Conservation (phyloP, 2,888 invertebrate species). For the Antheraea yamamai region DNA sequence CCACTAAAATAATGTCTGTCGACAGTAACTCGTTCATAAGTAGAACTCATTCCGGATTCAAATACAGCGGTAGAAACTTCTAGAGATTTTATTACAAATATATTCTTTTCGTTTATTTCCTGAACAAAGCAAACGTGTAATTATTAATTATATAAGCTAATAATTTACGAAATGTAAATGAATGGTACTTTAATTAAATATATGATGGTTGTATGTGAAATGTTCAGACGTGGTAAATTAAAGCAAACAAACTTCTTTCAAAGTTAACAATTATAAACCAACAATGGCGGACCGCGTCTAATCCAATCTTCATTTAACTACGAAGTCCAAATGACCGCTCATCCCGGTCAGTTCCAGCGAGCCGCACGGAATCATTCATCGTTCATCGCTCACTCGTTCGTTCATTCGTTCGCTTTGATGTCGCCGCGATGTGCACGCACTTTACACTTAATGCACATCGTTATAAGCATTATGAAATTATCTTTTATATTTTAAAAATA, state of each 20-base stretch:
- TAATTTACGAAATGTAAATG: not conserved
- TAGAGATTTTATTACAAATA: not conserved
- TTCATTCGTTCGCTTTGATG: constrained; percentile 65
- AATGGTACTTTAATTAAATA: not conserved
- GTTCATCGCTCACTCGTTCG: constrained; percentile 58
- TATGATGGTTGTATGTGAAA: not conserved
- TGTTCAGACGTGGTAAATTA: not conserved
- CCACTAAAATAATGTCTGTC: not conserved
- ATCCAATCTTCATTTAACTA: constrained; percentile 23
- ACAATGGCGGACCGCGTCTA: constrained; percentile 18
- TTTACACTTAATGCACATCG: constrained; percentile 61
- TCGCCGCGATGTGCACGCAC: constrained; percentile 62
- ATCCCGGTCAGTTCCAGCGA: constrained; percentile 64
- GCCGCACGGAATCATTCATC: constrained; percentile 66
- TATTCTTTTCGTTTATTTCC: not conserved
- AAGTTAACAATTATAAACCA: constrained; percentile 23
- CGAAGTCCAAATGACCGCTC: constrained; percentile 37
- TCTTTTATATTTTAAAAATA: constrained; percentile 31
- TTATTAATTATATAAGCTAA: not conserved
- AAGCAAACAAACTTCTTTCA: constrained; percentile 4
- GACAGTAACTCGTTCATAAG: too few species aligned
- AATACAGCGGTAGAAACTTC: too few species aligned
- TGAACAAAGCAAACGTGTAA: not conserved
- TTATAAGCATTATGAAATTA: constrained; percentile 55
- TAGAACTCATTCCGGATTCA: too few species aligned